phyloP scores from a whole-genome alignment of 2,888 invertebrate species.

The Plemyria rubiginata region DNA sequence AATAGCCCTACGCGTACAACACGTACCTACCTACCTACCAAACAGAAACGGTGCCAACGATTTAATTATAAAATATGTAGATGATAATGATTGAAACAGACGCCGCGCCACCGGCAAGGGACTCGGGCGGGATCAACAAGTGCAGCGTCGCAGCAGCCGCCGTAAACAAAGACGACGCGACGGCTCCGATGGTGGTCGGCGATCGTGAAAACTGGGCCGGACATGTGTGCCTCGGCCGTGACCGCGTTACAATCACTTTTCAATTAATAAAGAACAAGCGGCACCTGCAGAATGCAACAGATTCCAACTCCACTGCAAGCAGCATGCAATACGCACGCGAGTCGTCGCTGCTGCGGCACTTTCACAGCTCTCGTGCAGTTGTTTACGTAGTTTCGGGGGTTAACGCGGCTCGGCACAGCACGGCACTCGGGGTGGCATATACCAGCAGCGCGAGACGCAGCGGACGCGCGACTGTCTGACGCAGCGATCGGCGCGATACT shows the following conservation, averaged over 20 bases:
- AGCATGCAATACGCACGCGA: slow-evolving; percentile 64
- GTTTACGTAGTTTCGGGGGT: slow-evolving; percentile 72
- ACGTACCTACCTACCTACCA: too few relatives aligned
- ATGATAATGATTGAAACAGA: slow-evolving; percentile 36
- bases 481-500: slow-evolving; percentile 58
- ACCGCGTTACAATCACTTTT: slow-evolving; percentile 84
- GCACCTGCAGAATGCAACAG: slow-evolving; percentile 80
- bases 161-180: slow-evolving; percentile 77
- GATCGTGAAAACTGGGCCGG: slow-evolving; percentile 83
- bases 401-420: slow-evolving; percentile 64
- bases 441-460: slow-evolving; percentile 37
- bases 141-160: slow-evolving; percentile 53
- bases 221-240: slow-evolving; percentile 83
- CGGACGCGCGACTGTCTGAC: slow-evolving; percentile 47
- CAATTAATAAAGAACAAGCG: slow-evolving; percentile 78
- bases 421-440: slow-evolving; percentile 44
- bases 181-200: slow-evolving; percentile 68
- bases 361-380: slow-evolving; percentile 60
- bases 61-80: slow-evolving; percentile 38
- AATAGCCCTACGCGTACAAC: slow-evolving; percentile 38
- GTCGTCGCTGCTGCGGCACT: slow-evolving; percentile 64
- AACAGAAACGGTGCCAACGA: slow-evolving; percentile 46
- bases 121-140: slow-evolving; percentile 61
- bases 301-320: slow-evolving; percentile 62
- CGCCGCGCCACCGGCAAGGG: slow-evolving; percentile 31